These are phyloP conservation scores for Euclidia mi DNA, from an alignment of 2,888 invertebrate species.

Conservation along the genomic window DNA sequence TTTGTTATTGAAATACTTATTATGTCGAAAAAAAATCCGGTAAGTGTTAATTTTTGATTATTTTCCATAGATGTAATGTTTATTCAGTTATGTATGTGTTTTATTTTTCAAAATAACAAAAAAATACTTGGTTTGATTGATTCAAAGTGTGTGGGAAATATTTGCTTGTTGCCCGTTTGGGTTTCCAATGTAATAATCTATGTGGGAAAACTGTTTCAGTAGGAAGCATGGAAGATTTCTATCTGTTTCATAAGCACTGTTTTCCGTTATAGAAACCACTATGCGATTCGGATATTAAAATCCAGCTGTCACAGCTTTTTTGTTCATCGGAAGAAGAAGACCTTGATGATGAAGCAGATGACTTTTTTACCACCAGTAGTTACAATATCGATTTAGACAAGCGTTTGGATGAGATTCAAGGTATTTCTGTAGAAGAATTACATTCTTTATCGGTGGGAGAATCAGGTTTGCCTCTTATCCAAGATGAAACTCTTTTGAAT, in stretches of 20 bases:
- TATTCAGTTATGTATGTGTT: slow-evolving; percentile 10
- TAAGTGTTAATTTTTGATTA: slow-evolving; percentile 17
- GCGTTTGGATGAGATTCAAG: slow-evolving; percentile 25
- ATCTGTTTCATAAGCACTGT: slow-evolving; percentile 16
- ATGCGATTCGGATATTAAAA: too few relatives aligned
- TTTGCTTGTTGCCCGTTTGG: slow-evolving; percentile 15
- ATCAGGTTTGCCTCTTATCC: slow-evolving; percentile 25
- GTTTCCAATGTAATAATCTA: slow-evolving; percentile 14
- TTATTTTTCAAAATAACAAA: too few relatives aligned
- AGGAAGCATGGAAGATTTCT: slow-evolving; percentile 14
- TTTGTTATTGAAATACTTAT: slow-evolving; percentile 9
- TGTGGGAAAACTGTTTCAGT: slow-evolving; percentile 15
- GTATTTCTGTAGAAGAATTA: slow-evolving; percentile 25
- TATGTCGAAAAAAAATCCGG: slow-evolving; percentile 16
- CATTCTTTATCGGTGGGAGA: too few relatives aligned
- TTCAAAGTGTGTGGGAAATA: slow-evolving; percentile 15
- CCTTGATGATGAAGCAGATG: too few relatives aligned
- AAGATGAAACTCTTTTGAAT: too few relatives aligned
- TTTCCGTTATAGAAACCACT: slow-evolving; percentile 11
- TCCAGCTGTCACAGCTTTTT: too few relatives aligned
- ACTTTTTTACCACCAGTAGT: too few relatives aligned
- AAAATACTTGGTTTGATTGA: slow-evolving; percentile 12
- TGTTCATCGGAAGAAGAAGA: too few relatives aligned
- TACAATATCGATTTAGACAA: slow-evolving; percentile 16
- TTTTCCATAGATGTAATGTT: slow-evolving; percentile 17